Evolutionary conservation across 2,888 invertebrate species (phyloP), one percentile per base, ranked within the genome.

Genomic region (Cataglyphis livida): DNA sequence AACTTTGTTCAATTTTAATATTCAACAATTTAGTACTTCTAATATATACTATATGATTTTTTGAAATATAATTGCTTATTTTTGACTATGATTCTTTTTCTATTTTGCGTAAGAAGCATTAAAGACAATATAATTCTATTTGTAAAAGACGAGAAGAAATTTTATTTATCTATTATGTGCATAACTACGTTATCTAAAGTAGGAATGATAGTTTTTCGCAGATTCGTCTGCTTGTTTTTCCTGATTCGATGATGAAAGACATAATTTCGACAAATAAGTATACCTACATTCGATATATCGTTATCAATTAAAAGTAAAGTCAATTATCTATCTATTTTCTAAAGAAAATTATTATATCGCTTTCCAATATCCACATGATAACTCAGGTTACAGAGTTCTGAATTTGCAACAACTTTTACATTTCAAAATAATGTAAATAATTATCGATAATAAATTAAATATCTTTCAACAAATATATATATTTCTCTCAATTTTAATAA

Each of bases 101-200:
- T 54, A 21, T 28, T n/a, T 54, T 18, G 9, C 3, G 7, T 44
- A 35, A 21, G 28, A 65, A 9, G 1, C 7, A 35, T 59, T 57
- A 0, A 28, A 18, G 5, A 10, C 12, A 68, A 3, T 1, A 35
- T 41, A 41, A n/a, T 35, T 44, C 66, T 15, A 51, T 64, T 6
- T 44, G 18, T 28, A 41, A 61, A 32, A 68, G 1, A n/a, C 18
- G 18, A 59, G 18, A 21, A 35, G 10, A 57, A 32, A 57, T 38
- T 0, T 18, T 54, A 76, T 1, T 59, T 65, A 54, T 25, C 44
- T 3, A 25, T 0, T n/a, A 2, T 9, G 21, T 7, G 21, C 9
- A 28, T 28, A 54, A 51, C 68, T 78, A n/a, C 2, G 6, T 59
- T 79, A 79, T 70, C 25, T 4, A 15, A 59, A 44, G 32, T 59